Conservation (phyloP, 2,113 vertebrate genomes). For the Grantiella picta region DNA sequence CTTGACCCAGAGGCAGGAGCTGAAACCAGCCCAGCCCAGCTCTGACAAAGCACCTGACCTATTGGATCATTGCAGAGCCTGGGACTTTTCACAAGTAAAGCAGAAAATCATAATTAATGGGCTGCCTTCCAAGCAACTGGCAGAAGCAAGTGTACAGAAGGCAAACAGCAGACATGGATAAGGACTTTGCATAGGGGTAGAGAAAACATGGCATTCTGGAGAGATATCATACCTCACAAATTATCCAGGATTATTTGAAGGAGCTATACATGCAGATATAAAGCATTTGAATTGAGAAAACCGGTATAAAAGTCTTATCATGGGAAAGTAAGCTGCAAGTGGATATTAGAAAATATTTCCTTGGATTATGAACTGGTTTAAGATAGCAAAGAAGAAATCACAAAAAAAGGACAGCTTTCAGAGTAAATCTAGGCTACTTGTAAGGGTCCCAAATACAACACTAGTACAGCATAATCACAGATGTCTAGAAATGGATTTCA, state of each 20-base stretch:
- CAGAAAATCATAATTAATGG: neutral
- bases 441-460: neutral
- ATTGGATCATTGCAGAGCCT: fast-evolving
- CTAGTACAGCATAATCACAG: neutral
- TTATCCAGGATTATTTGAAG: neutral
- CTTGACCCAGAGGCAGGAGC: neutral
- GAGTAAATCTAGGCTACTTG: neutral
- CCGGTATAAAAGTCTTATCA: neutral
- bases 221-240: neutral
- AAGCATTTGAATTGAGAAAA: neutral
- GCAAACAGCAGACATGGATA: neutral
- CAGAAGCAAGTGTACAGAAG: neutral
- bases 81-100: neutral
- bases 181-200: neutral
- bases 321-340: neutral
- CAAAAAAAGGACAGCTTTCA: neutral
- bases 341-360: neutral
- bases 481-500: neutral
- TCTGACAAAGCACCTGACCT: fast-evolving
- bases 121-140: neutral
- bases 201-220: neutral
- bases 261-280: neutral
- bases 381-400: neutral
- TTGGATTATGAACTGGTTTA: neutral
- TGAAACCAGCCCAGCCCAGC: neutral